A percentile compares a stretch with the other conserved stretches of the same genome.
Evolutionary conservation across 2,113 vertebrate species (phyloP).

Genomic region (Tenebrosternarchus preto): DNA sequence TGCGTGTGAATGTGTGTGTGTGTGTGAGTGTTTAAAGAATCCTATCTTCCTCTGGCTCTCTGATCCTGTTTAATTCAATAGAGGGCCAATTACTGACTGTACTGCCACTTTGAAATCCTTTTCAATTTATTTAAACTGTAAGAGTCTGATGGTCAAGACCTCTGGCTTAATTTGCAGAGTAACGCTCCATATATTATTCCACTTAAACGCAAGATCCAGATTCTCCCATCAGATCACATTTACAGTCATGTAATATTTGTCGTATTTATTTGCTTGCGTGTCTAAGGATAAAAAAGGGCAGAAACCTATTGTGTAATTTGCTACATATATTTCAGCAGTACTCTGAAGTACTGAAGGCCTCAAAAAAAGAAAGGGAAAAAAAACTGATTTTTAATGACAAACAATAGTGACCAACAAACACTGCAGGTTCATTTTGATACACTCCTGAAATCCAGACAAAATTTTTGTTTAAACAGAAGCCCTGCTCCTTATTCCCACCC

Average conservation of each 20-base stretch:
- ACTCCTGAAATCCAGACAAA: neutral
- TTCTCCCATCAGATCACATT: conserved; percentile 19
- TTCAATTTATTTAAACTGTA: conserved; percentile 53
- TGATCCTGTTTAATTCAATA: conserved; percentile 68
- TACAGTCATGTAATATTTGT: conserved; percentile 16
- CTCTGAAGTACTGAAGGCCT: no score
- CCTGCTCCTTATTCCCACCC: neutral
- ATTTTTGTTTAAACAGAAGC: neutral
- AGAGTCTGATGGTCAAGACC: conserved; percentile 42
- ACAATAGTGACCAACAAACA: neutral
- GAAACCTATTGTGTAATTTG: neutral
- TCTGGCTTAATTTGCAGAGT: conserved; percentile 43
- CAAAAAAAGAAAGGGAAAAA: no score
- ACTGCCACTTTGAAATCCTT: conserved; percentile 62
- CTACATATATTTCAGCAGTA: neutral
- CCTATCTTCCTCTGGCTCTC: conserved; percentile 62
- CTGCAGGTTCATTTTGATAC: neutral
- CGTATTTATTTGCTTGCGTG: conserved; percentile 19
- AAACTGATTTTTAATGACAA: neutral
- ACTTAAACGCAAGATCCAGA: conserved; percentile 36
- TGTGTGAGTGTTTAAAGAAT: conserved; percentile 38
- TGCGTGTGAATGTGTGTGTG: conserved; percentile 17
- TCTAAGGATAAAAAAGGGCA: neutral
- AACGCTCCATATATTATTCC: conserved; percentile 33
- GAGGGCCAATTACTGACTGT: conserved; percentile 71